These are phyloP conservation scores for Acanthiza pusilla DNA, from an alignment of 2,797 vertebrate species.

Conservation along the genomic window DNA sequence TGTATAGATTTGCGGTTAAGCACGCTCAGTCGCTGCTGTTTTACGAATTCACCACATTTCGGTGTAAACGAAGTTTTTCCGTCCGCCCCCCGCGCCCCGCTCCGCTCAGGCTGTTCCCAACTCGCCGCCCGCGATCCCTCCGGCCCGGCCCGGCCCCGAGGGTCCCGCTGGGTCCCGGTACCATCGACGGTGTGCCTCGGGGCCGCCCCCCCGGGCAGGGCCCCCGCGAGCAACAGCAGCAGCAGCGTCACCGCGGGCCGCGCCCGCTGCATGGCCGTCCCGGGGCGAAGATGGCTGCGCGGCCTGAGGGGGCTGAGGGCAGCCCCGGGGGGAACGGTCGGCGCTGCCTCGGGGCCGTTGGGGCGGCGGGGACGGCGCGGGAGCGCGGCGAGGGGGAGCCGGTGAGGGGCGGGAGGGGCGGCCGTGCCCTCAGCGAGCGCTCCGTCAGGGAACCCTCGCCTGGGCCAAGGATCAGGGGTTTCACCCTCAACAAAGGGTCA, in stretches of 20 bases:
- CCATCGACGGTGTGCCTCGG: neutral
- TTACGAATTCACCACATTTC: neutral
- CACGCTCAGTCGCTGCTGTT: accelerated
- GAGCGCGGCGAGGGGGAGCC: neutral
- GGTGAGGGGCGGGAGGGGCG: neutral
- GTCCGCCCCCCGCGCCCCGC: accelerated
- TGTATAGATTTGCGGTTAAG: accelerated
- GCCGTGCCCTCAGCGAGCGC: neutral
- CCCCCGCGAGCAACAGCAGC: neutral
- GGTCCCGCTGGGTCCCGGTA: neutral
- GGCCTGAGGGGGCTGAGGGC: neutral
- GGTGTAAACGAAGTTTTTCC: accelerated
- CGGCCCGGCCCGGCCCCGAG: neutral
- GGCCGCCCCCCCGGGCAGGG: neutral
- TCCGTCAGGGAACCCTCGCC: neutral
- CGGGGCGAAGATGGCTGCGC: neutral
- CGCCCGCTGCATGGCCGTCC: neutral
- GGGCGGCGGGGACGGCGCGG: neutral
- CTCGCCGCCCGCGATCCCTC: neutral
- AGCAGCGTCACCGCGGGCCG: neutral
- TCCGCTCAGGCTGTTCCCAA: neutral
- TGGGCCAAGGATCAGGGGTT: accelerated
- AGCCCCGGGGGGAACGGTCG: neutral
- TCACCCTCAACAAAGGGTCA: accelerated
- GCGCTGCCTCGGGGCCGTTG: neutral